These are phyloP conservation scores for Polymixis flavicincta DNA, from an alignment of 2,888 invertebrate genomes.

Conservation along the genomic window DNA sequence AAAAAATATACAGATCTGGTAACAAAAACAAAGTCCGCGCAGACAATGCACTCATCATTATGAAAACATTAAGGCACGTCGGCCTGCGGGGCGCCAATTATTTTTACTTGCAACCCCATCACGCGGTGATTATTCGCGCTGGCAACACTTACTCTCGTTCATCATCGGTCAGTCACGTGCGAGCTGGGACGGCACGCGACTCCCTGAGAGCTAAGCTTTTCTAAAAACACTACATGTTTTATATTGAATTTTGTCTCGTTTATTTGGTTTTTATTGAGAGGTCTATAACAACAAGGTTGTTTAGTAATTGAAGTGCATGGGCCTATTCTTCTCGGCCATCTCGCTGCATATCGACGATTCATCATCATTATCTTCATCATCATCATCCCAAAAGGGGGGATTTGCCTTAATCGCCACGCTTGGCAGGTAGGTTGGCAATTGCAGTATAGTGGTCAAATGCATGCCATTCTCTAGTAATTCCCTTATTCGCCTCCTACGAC, in stretches of 20 bases:
- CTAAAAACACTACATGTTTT: slow-evolving; percentile 71
- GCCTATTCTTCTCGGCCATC: slow-evolving; percentile 6
- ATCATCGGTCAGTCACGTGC: slow-evolving; percentile 82
- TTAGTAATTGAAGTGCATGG: slow-evolving; percentile 34
- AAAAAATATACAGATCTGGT: slow-evolving; percentile 81
- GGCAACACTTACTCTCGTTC: slow-evolving; percentile 84
- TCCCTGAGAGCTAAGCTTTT: slow-evolving; percentile 69
- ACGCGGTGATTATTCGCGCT: slow-evolving; percentile 79
- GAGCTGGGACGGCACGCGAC: slow-evolving; percentile 71
- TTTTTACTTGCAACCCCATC: slow-evolving; percentile 87
- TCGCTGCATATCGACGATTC: background rate
- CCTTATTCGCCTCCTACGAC: no score
- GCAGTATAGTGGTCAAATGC: no score
- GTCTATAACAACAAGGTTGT: slow-evolving; percentile 41
- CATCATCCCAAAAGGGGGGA: no score
- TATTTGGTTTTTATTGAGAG: slow-evolving; percentile 44
- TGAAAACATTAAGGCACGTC: slow-evolving; percentile 87
- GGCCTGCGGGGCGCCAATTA: slow-evolving; percentile 89
- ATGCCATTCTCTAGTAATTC: no score
- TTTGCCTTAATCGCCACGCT: no score
- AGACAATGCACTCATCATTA: slow-evolving; percentile 87
- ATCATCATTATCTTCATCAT: no score
- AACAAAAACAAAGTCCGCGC: slow-evolving; percentile 83
- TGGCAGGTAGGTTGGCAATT: no score
- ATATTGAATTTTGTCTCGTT: slow-evolving; percentile 52